Evolutionary conservation across 2,113 vertebrate genomes (phyloP), one percentile per base, ranked within the genome.

Genomic region (Amazona vittata): DNA sequence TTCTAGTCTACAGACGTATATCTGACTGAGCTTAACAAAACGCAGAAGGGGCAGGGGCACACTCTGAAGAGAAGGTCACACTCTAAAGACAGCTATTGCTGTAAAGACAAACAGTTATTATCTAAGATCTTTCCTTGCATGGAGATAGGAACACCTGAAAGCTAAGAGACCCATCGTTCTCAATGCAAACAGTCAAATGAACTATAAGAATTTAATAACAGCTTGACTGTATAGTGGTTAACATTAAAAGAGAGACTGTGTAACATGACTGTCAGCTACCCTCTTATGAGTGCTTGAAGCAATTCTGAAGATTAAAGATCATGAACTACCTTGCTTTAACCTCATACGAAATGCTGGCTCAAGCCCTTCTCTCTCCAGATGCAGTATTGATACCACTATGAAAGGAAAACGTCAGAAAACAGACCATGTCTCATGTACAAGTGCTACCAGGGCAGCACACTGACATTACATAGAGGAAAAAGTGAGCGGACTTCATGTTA

Each of bases 371-470:
- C 31, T 39, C 15, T 77, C 33, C 46, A 68, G 37, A 74, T 33
- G 5, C 21, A 79, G 20, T 8, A 78, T 41, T 4, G 84, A 70
- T 12, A 67, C 80, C 80, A 70, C 24, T 33, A 64, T 5, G 8
- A 49, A 75, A 71, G 26, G 31, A 59, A 20, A 21, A 43, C 7
- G 10, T 28, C 35, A 87, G 73, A 59, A 89, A 67, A 79, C 16
- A 55, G 16, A 76, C 25, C 18, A 31, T 0, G 0, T 18, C 37
- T 52, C 20, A 47, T 3, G 8, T 20, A 17, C 1, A 2, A 24
- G 11, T 22, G 20, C 20, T 65, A 28, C 24, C 25, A 62, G 17
- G 12, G 21, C 33, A 85, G 37, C 6, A 50, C 0, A 1, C 2
- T 63, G 31, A 37, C 1, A 0, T 35, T 21, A 52, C 0, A 5